A percentile compares a stretch with the other conserved stretches of the same genome.
Conservation (phyloP, 2,888 invertebrate species). For the Bellardia bayeri region DNA sequence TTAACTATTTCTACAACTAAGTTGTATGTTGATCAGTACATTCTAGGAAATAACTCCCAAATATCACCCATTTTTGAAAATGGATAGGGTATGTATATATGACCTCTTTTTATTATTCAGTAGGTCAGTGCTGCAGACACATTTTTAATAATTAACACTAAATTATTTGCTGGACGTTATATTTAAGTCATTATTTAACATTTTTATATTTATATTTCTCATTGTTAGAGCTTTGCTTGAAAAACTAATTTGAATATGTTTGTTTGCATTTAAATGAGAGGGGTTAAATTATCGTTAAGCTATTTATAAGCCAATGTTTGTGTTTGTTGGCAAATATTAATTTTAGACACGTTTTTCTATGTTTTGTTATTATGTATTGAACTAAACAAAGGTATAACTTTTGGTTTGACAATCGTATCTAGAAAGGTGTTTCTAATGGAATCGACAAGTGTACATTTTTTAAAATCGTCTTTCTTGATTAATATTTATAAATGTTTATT, state of each 20-base stretch:
- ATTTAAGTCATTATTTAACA: not conserved
- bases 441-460: not conserved
- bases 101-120: too few species aligned
- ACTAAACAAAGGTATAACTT: not conserved
- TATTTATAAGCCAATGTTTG: not conserved
- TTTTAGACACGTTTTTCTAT: not conserved
- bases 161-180: not conserved
- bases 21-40: too few species aligned
- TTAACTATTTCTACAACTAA: too few species aligned
- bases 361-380: not conserved
- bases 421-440: not conserved
- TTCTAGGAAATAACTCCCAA: too few species aligned
- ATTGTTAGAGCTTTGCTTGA: not conserved
- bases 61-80: too few species aligned
- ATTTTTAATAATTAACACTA: not conserved
- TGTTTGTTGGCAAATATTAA: not conserved
- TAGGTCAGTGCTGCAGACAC: too few species aligned
- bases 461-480: not conserved
- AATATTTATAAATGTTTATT: not conserved
- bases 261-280: not conserved
- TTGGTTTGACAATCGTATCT: not conserved
- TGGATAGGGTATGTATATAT: too few species aligned
- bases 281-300: not conserved
- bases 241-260: slow-evolving; percentile 1
- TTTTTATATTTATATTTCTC: not conserved